Evolutionary conservation across 2,797 vertebrate species (phyloP).

Genomic region (Manis javanica): DNA sequence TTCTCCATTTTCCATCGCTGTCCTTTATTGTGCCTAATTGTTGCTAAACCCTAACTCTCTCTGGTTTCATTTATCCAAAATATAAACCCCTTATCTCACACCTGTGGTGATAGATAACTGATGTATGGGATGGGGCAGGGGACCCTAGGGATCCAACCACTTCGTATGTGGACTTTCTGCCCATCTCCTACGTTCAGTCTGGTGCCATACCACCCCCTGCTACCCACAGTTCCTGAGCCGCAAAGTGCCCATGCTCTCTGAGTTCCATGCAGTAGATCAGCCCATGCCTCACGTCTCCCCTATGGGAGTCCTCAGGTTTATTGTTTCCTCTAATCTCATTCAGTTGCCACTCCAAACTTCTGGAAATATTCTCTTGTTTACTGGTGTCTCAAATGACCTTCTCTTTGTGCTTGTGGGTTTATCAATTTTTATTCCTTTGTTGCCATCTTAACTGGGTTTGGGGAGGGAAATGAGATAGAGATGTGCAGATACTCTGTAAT

Average conservation of each 20-base stretch:
- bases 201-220: neutral
- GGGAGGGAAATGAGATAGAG: neutral
- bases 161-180: neutral
- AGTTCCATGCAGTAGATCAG: neutral
- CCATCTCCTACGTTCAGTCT: neutral
- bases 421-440: neutral
- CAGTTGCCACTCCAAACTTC: neutral
- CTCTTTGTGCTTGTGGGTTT: neutral
- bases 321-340: neutral
- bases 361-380: neutral
- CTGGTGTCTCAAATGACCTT: neutral
- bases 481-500: neutral
- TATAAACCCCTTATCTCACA: neutral
- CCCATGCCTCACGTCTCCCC: neutral
- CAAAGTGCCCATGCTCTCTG: neutral
- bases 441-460: neutral
- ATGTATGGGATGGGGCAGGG: too few relatives aligned
- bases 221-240: neutral
- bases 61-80: neutral
- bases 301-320: too few relatives aligned
- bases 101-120: neutral
- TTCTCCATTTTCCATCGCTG: neutral
- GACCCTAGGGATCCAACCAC: neutral
- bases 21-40: neutral
- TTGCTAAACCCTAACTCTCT: neutral